Base-by-base conservation (phyloP, 1,140 invertebrate genomes). In the Phthorimaea operculella region DNA sequence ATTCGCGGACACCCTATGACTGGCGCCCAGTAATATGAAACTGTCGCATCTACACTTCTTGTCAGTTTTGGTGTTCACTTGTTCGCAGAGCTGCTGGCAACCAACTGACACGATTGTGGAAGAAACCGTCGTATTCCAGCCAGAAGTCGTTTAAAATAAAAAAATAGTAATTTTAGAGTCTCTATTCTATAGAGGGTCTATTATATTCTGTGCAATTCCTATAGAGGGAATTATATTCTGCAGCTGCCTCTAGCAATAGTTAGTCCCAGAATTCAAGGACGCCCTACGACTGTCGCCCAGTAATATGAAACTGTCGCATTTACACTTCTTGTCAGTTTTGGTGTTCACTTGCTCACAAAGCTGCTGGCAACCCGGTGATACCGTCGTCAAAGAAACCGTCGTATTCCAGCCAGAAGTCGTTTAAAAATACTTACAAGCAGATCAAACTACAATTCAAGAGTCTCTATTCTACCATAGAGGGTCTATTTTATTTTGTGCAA, bases 31-130 rank as follows among this genome's bases (percentile, higher is more conserved):
- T 18, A 88, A 89, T 55, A 68, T 68, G 16, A 67, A 80, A 2
- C 86, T 83, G 7, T 63, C 77, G 12, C 78, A 85, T 54, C 56
- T 95, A 33, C 94, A 96, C 78, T 96, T 92, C 78, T 92, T 94
- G 8, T 94, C 92, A 28, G 90, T 94, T 8, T 77, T 94, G 33
- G 78, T 96, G 15, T 96, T 91, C 66, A 93, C 94, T 1, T 96
- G 94, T 73, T 76, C 88, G n/a, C 88, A 89, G 64, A 95, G 92
- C 75, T 96, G 94, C 76, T 96, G 94, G 94, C 89, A 89, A 47
- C 79, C 88, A 4, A 87, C 87, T 9, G 91, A 93, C 64, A 87
- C 81, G 28, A 87, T 89, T 59, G 88, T 91, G 56, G 87, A 90
- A 61, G 94, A 96, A 83, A 85, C 87, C 57, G 88, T 94, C 39